A percentile compares a stretch with the other conserved stretches of the same genome.
Conservation (phyloP, 2,888 invertebrate species). For the Epsilonema sp. region DNA sequence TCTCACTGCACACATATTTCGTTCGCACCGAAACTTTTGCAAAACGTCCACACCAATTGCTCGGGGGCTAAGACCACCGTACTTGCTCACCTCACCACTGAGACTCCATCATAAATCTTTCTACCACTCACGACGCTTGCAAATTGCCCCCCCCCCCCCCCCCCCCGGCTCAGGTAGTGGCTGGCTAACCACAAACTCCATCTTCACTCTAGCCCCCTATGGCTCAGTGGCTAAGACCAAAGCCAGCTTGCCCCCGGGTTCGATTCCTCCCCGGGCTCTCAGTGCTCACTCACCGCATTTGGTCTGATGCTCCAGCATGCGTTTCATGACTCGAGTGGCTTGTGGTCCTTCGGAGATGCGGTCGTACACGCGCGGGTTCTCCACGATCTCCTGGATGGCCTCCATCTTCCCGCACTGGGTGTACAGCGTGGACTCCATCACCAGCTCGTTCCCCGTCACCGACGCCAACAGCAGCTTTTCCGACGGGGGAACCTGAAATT, state of each 20-base stretch:
- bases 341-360: neutral
- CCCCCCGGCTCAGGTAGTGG: neutral
- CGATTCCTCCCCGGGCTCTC: too few relatives aligned
- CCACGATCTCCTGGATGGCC: neutral
- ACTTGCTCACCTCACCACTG: too few relatives aligned
- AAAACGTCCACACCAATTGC: too few relatives aligned
- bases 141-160: neutral
- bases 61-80: too few relatives aligned
- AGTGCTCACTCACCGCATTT: neutral
- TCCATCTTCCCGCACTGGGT: neutral
- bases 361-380: neutral
- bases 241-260: too few relatives aligned
- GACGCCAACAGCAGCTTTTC: neutral
- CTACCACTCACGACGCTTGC: too few relatives aligned
- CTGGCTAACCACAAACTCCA: neutral
- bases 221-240: too few relatives aligned
- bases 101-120: too few relatives aligned
- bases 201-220: too few relatives aligned
- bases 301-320: neutral
- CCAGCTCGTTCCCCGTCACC: neutral
- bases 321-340: neutral
- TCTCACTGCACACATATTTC: too few relatives aligned
- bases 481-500: neutral
- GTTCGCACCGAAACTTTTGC: too few relatives aligned
- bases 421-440: neutral